Evolutionary conservation across 1,140 invertebrate species (phyloP).

Genomic region (Ditylenchus dipsaci): DNA sequence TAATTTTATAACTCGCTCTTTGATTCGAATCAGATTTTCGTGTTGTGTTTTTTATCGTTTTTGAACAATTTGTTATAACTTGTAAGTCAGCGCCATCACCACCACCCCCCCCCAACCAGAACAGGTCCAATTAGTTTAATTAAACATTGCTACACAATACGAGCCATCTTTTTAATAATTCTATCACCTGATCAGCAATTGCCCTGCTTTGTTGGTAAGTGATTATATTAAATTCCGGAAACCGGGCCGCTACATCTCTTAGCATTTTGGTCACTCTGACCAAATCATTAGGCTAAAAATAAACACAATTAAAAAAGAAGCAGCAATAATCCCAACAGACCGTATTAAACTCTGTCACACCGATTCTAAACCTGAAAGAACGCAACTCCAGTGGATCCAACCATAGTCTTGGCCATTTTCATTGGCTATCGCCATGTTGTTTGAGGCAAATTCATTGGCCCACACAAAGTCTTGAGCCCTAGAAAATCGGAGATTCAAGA

Average conservation of each 20-base stretch:
- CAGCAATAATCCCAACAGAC: background rate
- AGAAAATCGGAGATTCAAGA: conserved; percentile 14
- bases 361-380: conserved; percentile 56
- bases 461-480: conserved; percentile 57
- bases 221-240: conserved; percentile 73
- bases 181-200: conserved; percentile 82
- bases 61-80: too few species aligned
- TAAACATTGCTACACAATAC: too few species aligned
- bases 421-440: conserved; percentile 5
- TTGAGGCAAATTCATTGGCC: conserved; percentile 34
- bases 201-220: conserved; percentile 91
- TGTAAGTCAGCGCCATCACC: too few species aligned
- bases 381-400: conserved; percentile 44
- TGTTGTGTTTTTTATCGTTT: too few species aligned
- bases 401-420: conserved; percentile 4
- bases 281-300: conserved; percentile 38
- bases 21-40: too few species aligned
- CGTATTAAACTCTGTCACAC: conserved; percentile 52
- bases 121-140: too few species aligned
- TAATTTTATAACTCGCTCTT: too few species aligned
- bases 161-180: too few species aligned
- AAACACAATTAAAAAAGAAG: too few species aligned
- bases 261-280: conserved; percentile 61
- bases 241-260: conserved; percentile 72
- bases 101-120: too few species aligned